A percentile compares a stretch with the other conserved stretches of the same genome.
These are phyloP conservation scores for Eptesicus fuscus DNA, from an alignment of 2,113 vertebrate genomes.

Conservation along the genomic window DNA sequence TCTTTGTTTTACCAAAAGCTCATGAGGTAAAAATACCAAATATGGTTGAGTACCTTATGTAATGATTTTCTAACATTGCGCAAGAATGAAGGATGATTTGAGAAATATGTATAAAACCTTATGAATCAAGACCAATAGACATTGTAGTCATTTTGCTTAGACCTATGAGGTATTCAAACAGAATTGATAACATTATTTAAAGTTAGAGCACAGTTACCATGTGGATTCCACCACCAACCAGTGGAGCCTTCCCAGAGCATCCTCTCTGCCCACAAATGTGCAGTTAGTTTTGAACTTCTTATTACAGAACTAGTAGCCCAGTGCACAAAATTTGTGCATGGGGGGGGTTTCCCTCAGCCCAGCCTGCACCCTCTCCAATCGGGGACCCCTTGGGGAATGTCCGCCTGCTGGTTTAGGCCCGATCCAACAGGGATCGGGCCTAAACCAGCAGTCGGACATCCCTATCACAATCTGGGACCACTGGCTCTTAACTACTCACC, in stretches of 20 bases:
- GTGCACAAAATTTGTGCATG: too few species aligned
- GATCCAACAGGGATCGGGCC: too few species aligned
- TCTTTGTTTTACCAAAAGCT: background rate
- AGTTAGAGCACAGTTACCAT: background rate
- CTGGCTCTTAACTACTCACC: too few species aligned
- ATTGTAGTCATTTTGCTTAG: background rate
- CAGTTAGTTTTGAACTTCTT: background rate
- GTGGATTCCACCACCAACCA: too few species aligned
- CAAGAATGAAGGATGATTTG: background rate
- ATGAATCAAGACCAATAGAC: background rate
- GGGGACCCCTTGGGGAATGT: too few species aligned
- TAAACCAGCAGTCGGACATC: too few species aligned
- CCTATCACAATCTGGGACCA: too few species aligned
- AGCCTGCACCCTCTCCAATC: too few species aligned
- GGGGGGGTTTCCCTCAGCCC: too few species aligned
- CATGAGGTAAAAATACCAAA: background rate
- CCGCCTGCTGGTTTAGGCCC: too few species aligned
- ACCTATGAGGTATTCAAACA: background rate
- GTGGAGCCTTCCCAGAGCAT: background rate
- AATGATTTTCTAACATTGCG: background rate
- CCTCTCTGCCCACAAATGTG: background rate
- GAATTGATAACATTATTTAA: background rate
- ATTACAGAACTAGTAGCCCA: background rate
- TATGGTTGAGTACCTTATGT: background rate
- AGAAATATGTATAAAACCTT: background rate